A percentile compares a stretch with the other conserved stretches of the same genome.
phyloP scores from a whole-genome alignment of 2,888 invertebrate genomes.

The Scaptomyza parva region DNA sequence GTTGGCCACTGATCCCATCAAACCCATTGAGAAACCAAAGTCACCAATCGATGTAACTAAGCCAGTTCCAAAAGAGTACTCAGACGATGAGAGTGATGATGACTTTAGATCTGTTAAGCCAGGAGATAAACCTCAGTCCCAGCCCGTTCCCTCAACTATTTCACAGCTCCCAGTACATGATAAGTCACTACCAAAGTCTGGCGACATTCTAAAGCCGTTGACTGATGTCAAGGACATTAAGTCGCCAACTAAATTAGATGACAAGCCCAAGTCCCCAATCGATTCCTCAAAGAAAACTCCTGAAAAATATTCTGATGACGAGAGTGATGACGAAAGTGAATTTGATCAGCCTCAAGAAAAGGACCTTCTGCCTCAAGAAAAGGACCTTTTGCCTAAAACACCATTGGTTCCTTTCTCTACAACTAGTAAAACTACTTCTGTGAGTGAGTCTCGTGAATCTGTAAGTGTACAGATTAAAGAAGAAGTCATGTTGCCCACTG shows the following conservation, averaged over 20 bases:
- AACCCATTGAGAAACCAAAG: slow-evolving; percentile 19
- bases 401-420: too few species aligned
- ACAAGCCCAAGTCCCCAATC: slow-evolving; percentile 1
- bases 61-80: slow-evolving; percentile 6
- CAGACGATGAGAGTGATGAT: slow-evolving; percentile 33
- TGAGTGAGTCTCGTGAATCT: too few species aligned
- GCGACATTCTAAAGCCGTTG: slow-evolving; percentile 5
- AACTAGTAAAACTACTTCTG: too few species aligned
- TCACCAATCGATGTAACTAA: slow-evolving; percentile 12
- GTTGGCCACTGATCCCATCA: slow-evolving; percentile 11
- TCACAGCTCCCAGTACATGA: slow-evolving; percentile 8
- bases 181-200: neutral
- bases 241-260: slow-evolving; percentile 1
- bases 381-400: too few species aligned
- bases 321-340: slow-evolving; percentile 9
- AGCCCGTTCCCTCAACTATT: neutral
- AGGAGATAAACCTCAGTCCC: slow-evolving; percentile 6
- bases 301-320: slow-evolving; percentile 11
- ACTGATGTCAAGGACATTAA: neutral
- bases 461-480: too few species aligned
- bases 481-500: too few species aligned
- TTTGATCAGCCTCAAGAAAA: neutral
- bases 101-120: slow-evolving; percentile 18
- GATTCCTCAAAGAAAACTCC: neutral
- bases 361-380: too few species aligned